Base-by-base conservation (phyloP, 2,113 vertebrate genomes). In the Uropsilus gracilis region DNA sequence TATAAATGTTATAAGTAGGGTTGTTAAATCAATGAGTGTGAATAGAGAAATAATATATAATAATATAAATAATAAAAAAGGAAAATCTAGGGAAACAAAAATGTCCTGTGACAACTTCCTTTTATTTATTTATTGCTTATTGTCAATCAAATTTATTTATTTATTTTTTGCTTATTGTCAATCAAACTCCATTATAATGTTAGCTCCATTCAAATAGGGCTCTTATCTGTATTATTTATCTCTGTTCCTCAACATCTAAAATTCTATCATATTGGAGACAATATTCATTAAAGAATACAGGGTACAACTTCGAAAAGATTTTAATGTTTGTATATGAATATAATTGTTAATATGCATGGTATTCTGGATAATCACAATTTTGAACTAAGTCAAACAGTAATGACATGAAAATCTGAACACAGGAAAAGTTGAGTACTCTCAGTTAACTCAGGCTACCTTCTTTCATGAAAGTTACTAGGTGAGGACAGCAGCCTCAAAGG, bases 61-160 rank as follows among this genome's bases (percentile, higher is more conserved):
- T 55, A 55, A 53, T 55, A 55, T 53, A 53, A 20, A 53, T 53
- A 55, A 55, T 22, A 55, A 55, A 14, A 14, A 8, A 55, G 22
- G 48, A 14, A 8, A 55, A 55, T 55, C 53, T 55, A 55, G 20
- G 20, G 8, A 22, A 55, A 55, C 53, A 55, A 28, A 87, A 50
- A 53, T 0, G 34, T 84, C 61, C 42, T 34, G 42, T 30, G 24
- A 57, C n/a, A 86, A 66, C 44, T 77, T 50, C 24, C 39, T 53
- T 83, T 69, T n/a, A n/a, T n/a, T n/a, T n/a, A n/a, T 34, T 68
- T 61, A 37, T n/a, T 76, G 1, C 83, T 75, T 63, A 20, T 57
- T 72, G 73, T 32, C 24, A 88, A 37, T 81, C 73, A 86, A 88
- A 66, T n/a, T n/a, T n/a, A n/a, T n/a, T n/a, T n/a, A n/a, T n/a